Percentiles rank a stretch among this genome's conserved stretches.
phyloP scores from a whole-genome alignment of 2,797 vertebrate genomes.

The Alca torda region DNA sequence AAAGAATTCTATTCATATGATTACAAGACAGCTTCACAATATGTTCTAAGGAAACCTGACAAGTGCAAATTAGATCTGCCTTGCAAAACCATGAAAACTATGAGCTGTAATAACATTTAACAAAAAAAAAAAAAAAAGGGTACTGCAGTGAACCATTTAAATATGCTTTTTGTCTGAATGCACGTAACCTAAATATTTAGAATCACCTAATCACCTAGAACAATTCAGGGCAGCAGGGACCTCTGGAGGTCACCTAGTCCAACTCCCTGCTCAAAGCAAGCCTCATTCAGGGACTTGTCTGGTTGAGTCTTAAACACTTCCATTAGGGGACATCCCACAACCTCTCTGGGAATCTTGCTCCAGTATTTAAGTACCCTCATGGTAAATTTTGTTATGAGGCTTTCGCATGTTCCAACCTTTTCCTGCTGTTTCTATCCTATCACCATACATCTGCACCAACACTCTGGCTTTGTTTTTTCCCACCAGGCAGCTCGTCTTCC shows the following conservation, averaged over 20 bases:
- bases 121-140: background rate
- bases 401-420: background rate
- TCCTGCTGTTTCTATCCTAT: background rate
- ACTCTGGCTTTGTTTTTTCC: background rate
- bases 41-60: background rate
- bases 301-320: background rate
- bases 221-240: background rate
- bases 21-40: background rate
- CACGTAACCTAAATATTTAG: background rate
- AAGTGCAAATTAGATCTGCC: background rate
- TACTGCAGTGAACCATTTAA: background rate
- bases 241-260: background rate
- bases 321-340: background rate
- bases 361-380: background rate
- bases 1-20: background rate
- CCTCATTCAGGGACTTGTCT: background rate
- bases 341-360: background rate
- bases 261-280: background rate
- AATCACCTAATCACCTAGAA: background rate
- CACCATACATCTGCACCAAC: background rate
- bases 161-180: background rate
- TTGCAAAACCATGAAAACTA: background rate
- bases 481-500: background rate
- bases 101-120: background rate
- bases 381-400: background rate